phyloP scores from a whole-genome alignment of 1,140 invertebrate genomes.

The Ectropis grisescens region DNA sequence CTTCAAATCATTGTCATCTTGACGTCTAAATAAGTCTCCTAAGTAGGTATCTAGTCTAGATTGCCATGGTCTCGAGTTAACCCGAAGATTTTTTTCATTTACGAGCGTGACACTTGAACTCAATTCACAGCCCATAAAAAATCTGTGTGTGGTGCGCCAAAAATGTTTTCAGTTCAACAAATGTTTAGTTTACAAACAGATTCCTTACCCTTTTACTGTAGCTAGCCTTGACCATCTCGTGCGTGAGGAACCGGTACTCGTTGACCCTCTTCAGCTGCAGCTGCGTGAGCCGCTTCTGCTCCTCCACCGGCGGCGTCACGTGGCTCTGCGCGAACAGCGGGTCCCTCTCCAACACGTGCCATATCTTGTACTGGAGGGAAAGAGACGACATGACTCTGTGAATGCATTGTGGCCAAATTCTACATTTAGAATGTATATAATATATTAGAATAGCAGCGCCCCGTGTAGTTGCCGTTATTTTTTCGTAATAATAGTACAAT shows the following conservation, averaged over 20 bases:
- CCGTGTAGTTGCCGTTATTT: too few relatives aligned
- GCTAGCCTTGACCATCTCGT: conserved; percentile 70
- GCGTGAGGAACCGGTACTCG: conserved; percentile 70
- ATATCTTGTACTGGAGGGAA: conserved; percentile 86
- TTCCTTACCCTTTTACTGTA: conserved; percentile 75
- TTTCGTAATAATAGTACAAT: too few relatives aligned
- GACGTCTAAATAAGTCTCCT: too few relatives aligned
- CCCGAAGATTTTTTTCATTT: too few relatives aligned
- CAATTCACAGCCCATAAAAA: too few relatives aligned
- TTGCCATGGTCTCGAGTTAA: too few relatives aligned
- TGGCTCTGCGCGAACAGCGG: conserved; percentile 78
- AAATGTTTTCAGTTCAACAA: not conserved
- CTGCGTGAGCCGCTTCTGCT: conserved; percentile 76
- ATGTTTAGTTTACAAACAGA: not conserved
- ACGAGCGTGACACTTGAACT: too few relatives aligned
- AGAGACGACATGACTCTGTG: conserved; percentile 9
- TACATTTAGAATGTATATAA: too few relatives aligned
- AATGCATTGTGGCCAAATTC: not conserved
- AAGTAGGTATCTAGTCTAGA: not conserved
- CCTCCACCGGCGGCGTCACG: conserved; percentile 77
- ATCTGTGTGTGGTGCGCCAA: not conserved
- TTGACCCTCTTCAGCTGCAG: conserved; percentile 73
- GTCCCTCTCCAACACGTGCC: conserved; percentile 85
- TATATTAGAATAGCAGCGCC: too few relatives aligned
- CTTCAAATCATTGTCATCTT: too few relatives aligned